Percentiles rank a stretch among this genome's conserved stretches.
Conservation (phyloP, 1,140 invertebrate genomes). For the Leptinotarsa texana region DNA sequence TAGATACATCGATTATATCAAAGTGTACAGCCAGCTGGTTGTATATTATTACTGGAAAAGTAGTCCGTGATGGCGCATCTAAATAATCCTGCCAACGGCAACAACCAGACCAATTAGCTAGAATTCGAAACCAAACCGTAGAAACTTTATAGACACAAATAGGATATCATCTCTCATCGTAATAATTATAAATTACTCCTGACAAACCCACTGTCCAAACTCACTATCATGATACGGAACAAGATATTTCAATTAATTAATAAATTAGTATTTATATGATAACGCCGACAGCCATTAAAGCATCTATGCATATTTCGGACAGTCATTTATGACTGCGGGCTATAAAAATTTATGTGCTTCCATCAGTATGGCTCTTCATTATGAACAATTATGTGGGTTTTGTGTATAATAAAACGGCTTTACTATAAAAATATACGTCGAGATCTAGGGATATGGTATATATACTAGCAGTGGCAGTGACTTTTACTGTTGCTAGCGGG, state of each 20-base stretch:
- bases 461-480: background rate
- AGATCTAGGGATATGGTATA: background rate
- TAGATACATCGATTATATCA: too few species aligned
- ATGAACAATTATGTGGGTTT: conserved; percentile 15
- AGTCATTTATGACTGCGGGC: conserved; percentile 14
- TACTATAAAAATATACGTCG: background rate
- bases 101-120: too few species aligned
- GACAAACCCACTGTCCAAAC: background rate
- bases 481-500: background rate
- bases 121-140: too few species aligned
- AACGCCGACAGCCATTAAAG: background rate
- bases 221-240: conserved; percentile 8
- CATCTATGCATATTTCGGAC: conserved; percentile 13
- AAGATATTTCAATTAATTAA: conserved; percentile 14
- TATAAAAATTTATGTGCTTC: conserved; percentile 9
- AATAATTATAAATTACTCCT: conserved; percentile 9
- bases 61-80: too few species aligned
- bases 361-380: conserved; percentile 24
- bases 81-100: too few species aligned
- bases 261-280: conserved; percentile 14
- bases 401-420: conserved; percentile 12
- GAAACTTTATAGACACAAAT: background rate
- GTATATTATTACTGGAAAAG: too few species aligned
- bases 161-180: conserved; percentile 4
- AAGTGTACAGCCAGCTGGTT: too few species aligned